These are phyloP conservation scores for Amphipyra tragopoginis DNA, from an alignment of 2,888 invertebrate genomes.

Conservation along the genomic window DNA sequence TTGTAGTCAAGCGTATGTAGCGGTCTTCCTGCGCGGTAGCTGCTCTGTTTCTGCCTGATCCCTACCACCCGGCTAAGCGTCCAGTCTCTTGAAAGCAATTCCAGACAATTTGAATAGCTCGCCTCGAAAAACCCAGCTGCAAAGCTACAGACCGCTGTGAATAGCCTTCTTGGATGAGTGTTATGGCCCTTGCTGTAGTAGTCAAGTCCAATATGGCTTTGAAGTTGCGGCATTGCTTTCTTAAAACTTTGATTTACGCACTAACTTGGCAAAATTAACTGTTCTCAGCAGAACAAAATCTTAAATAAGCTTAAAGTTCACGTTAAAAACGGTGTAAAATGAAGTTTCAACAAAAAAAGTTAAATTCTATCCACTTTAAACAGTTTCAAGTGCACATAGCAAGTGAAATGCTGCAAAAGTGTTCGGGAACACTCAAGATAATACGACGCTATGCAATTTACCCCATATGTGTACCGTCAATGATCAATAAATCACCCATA, in stretches of 20 bases:
- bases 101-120: conserved; percentile 11
- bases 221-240: not conserved
- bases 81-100: conserved; percentile 13
- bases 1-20: not conserved
- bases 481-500: too few relatives aligned
- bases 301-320: too few relatives aligned
- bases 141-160: conserved; percentile 8
- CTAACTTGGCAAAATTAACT: not conserved
- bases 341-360: too few relatives aligned
- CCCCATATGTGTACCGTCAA: too few relatives aligned
- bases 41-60: conserved; percentile 7
- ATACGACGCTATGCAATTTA: too few relatives aligned
- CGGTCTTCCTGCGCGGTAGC: conserved; percentile 9
- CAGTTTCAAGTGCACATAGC: too few relatives aligned
- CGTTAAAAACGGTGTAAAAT: too few relatives aligned
- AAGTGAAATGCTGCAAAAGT: too few relatives aligned
- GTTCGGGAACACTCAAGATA: too few relatives aligned
- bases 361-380: too few relatives aligned
- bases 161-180: conserved; percentile 10
- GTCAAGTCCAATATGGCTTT: conserved; percentile 1
- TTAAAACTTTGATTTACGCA: not conserved
- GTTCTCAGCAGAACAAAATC: not conserved
- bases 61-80: not conserved
- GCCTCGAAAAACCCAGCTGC: conserved; percentile 5
- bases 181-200: not conserved